These are phyloP conservation scores for Chaetodon trifascialis DNA, from an alignment of 2,113 vertebrate genomes.

Conservation along the genomic window DNA sequence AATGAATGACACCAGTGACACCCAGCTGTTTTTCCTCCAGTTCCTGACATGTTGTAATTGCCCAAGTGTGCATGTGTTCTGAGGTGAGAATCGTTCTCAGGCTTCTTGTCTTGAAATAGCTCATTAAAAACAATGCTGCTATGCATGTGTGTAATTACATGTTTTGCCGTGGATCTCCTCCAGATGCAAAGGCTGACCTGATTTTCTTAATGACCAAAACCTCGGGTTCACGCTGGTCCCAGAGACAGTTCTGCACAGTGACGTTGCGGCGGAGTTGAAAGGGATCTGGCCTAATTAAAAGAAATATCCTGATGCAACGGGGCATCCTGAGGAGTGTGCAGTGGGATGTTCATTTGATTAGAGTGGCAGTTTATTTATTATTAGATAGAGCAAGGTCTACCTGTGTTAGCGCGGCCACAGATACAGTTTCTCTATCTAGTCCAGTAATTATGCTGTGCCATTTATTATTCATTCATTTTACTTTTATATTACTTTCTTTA, in stretches of 20 bases:
- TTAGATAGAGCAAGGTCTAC: slow-evolving; percentile 44
- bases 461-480: slow-evolving; percentile 58
- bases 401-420: slow-evolving; percentile 15
- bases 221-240: slow-evolving; percentile 66
- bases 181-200: slow-evolving; percentile 74
- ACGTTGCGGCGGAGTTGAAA: slow-evolving; percentile 70
- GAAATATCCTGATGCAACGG: slow-evolving; percentile 70
- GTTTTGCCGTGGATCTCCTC: slow-evolving; percentile 66
- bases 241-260: slow-evolving; percentile 65
- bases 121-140: slow-evolving; percentile 71
- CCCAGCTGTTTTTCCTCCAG: background rate
- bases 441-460: slow-evolving; percentile 33
- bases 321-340: slow-evolving; percentile 63
- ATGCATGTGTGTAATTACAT: slow-evolving; percentile 66
- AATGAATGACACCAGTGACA: slow-evolving; percentile 23
- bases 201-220: slow-evolving; percentile 80
- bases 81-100: slow-evolving; percentile 47
- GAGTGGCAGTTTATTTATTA: slow-evolving; percentile 71
- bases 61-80: slow-evolving; percentile 16
- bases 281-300: slow-evolving; percentile 79
- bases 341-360: slow-evolving; percentile 71
- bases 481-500: slow-evolving; percentile 32
- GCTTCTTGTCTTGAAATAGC: slow-evolving; percentile 50
- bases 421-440: slow-evolving; percentile 26
- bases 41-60: slow-evolving; percentile 13